Conservation (phyloP, 2,113 vertebrate genomes). For the Panurus biarmicus region DNA sequence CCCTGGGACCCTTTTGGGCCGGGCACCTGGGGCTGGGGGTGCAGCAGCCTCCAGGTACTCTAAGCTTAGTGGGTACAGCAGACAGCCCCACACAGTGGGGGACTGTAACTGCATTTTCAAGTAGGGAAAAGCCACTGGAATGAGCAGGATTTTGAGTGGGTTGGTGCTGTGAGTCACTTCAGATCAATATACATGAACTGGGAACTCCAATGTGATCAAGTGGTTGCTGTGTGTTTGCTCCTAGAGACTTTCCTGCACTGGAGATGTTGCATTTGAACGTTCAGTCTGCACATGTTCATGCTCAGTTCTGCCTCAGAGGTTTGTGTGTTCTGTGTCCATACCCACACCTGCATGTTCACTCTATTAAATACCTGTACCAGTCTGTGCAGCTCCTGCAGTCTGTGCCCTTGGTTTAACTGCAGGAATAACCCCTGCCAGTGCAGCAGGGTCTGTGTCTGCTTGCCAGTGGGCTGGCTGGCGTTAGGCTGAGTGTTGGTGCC, state of each 20-base stretch:
- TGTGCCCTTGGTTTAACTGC: neutral
- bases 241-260: neutral
- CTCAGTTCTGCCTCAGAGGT: neutral
- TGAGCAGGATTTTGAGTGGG: neutral
- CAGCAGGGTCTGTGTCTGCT: neutral
- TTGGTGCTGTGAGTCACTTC: neutral
- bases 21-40: neutral
- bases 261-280: neutral
- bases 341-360: neutral
- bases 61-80: neutral
- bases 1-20: accelerated
- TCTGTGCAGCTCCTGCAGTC: neutral
- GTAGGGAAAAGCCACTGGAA: neutral
- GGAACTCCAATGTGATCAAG: neutral
- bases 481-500: neutral
- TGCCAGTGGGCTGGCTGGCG: neutral
- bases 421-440: neutral
- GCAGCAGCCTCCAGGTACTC: neutral
- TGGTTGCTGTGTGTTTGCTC: neutral
- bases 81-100: no score
- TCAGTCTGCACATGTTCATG: neutral
- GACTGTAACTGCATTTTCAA: accelerated
- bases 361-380: neutral
- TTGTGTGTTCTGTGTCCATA: neutral
- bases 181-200: neutral